phyloP scores from a whole-genome alignment of 1,140 invertebrate genomes.

The Ladona fulva region DNA sequence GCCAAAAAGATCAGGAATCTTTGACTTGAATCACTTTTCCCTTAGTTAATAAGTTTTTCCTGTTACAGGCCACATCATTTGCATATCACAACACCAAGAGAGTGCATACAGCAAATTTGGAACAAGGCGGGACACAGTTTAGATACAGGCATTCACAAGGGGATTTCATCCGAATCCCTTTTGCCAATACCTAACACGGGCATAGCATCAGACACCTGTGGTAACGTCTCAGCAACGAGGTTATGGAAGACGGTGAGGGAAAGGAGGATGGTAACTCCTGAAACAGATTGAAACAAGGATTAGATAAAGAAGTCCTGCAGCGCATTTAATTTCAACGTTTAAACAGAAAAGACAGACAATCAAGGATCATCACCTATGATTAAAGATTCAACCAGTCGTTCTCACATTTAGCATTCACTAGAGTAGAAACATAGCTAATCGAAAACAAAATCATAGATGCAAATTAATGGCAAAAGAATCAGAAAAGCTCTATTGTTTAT shows the following conservation, averaged over 20 bases:
- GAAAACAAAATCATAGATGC: not conserved
- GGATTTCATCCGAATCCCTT: not conserved
- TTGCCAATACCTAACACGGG: slow-evolving; percentile 37
- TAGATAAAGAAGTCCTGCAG: not conserved
- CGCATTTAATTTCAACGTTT: not conserved
- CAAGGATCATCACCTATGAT: not conserved
- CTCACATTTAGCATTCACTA: not conserved
- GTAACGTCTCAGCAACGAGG: slow-evolving; percentile 44
- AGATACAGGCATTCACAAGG: slow-evolving; percentile 3
- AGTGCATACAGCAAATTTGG: slow-evolving; percentile 1
- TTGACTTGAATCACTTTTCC: not conserved
- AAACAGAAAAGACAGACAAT: not conserved
- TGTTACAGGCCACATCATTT: not conserved
- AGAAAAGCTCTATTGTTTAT: not conserved
- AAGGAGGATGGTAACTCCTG: slow-evolving; percentile 62
- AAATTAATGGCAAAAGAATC: not conserved
- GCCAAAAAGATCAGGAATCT: not conserved
- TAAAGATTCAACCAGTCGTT: not conserved
- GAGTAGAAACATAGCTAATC: not conserved
- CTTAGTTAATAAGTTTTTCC: not conserved
- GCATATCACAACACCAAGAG: not conserved
- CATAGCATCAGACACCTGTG: slow-evolving; percentile 42
- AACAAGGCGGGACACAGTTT: not conserved
- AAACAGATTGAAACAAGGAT: slow-evolving; percentile 22
- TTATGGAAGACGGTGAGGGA: slow-evolving; percentile 58